phyloP scores from a whole-genome alignment of 2,113 vertebrate genomes.

The Ptychochromis oligacanthus region DNA sequence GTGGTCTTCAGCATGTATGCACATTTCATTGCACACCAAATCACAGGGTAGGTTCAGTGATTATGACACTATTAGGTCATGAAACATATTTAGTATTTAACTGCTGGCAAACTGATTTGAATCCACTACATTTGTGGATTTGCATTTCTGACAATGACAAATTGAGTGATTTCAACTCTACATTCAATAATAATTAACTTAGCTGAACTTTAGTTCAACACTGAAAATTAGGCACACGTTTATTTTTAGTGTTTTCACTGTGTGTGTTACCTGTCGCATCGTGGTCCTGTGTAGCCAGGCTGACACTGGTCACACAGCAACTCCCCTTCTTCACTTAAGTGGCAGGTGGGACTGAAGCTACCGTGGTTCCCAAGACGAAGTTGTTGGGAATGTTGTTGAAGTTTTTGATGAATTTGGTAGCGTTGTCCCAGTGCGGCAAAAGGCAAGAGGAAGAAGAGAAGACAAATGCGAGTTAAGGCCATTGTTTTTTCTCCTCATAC shows the following conservation, averaged over 20 bases:
- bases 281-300: slow-evolving; percentile 84
- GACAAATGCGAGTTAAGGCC: slow-evolving; percentile 64
- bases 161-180: background rate
- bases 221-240: background rate
- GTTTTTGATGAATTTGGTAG: slow-evolving; percentile 46
- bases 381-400: slow-evolving; percentile 51
- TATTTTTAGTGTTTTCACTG: background rate
- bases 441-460: slow-evolving; percentile 62
- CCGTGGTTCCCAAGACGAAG: slow-evolving; percentile 54
- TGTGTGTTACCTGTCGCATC: slow-evolving; percentile 91
- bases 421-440: slow-evolving; percentile 67
- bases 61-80: background rate
- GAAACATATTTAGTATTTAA: background rate
- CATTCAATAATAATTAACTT: background rate
- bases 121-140: background rate
- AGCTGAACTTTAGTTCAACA: background rate
- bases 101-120: background rate
- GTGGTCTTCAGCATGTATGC: background rate
- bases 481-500: slow-evolving; percentile 44
- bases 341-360: slow-evolving; percentile 96
- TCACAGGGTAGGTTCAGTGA: background rate
- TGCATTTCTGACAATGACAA: background rate
- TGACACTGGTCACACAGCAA: slow-evolving; percentile 89
- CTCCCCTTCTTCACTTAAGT: slow-evolving; percentile 80
- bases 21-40: background rate